These are phyloP conservation scores for Pachliopta kotzebuea DNA, from an alignment of 2,888 invertebrate genomes.

Conservation along the genomic window DNA sequence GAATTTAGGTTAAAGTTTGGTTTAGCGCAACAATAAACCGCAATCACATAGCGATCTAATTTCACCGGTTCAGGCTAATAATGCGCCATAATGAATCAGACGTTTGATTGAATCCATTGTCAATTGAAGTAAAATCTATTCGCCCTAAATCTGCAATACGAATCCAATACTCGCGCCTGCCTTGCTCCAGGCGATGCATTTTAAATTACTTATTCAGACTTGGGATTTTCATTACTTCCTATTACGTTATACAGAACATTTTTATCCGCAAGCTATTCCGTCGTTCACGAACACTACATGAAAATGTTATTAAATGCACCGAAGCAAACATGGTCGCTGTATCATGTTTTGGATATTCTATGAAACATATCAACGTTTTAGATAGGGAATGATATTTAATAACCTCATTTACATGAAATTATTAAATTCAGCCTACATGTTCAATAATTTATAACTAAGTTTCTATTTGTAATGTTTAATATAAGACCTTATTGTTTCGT, in stretches of 20 bases:
- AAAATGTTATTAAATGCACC: slow-evolving; percentile 44
- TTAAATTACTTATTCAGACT: slow-evolving; percentile 47
- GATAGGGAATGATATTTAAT: neutral
- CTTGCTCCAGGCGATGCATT: slow-evolving; percentile 53
- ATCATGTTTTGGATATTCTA: slow-evolving; percentile 14
- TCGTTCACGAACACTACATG: slow-evolving; percentile 29
- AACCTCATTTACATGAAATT: neutral
- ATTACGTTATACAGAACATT: slow-evolving; percentile 38
- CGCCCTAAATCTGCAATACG: slow-evolving; percentile 62
- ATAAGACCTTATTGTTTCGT: too few species aligned
- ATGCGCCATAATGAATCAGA: slow-evolving; percentile 52
- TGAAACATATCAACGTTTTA: slow-evolving; percentile 1
- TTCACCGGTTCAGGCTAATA: slow-evolving; percentile 40
- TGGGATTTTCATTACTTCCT: slow-evolving; percentile 44
- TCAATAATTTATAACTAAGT: neutral
- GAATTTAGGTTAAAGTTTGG: slow-evolving; percentile 22
- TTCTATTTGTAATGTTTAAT: neutral
- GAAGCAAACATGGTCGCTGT: slow-evolving; percentile 31
- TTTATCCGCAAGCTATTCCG: slow-evolving; percentile 33
- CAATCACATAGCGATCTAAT: slow-evolving; percentile 9
- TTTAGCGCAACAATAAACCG: slow-evolving; percentile 13
- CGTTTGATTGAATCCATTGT: slow-evolving; percentile 61
- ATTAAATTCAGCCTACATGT: neutral
- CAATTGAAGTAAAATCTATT: slow-evolving; percentile 52
- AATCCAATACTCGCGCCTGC: slow-evolving; percentile 47